Percentiles rank a stretch among this genome's conserved stretches.
Evolutionary conservation across 2,113 vertebrate genomes (phyloP).

Genomic region (Seriola quinqueradiata): DNA sequence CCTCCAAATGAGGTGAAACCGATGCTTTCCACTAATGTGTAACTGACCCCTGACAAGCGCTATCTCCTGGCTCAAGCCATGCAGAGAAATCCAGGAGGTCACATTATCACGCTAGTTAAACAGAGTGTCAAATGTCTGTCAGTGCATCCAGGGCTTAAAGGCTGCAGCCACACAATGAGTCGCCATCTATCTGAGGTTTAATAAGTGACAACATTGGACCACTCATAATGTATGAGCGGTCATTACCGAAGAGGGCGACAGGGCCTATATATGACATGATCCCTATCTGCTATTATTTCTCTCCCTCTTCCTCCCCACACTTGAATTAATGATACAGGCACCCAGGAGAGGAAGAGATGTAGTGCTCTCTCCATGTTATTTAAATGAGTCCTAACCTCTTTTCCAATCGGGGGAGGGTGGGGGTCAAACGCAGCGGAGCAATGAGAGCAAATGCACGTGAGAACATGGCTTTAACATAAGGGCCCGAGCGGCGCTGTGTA

Average conservation of each 20-base stretch:
- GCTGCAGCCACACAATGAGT: constrained; percentile 28
- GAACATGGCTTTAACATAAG: constrained; percentile 68
- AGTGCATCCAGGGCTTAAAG: constrained; percentile 39
- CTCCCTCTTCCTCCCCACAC: constrained; percentile 26
- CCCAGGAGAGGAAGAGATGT: constrained; percentile 43
- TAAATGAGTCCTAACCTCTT: constrained; percentile 63
- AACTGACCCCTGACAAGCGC: constrained; percentile 62
- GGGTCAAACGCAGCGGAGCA: constrained; percentile 22
- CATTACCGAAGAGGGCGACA: constrained; percentile 50
- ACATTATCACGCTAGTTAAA: constrained; percentile 68
- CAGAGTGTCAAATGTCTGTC: constrained; percentile 69
- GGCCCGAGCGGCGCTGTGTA: constrained; percentile 48
- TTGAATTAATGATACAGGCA: constrained; percentile 66
- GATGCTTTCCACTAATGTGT: constrained; percentile 44
- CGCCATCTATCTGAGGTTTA: constrained; percentile 51
- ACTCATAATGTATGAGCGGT: constrained; percentile 52
- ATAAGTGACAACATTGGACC: constrained; percentile 58
- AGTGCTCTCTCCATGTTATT: constrained; percentile 45
- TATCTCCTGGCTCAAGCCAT: constrained; percentile 31
- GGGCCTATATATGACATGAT: constrained; percentile 41
- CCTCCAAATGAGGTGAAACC: constrained; percentile 68
- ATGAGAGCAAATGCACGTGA: constrained; percentile 34
- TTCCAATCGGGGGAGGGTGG: constrained; percentile 7
- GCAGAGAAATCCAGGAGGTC: constrained; percentile 51
- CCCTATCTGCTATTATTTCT: constrained; percentile 46